Evolutionary conservation across 2,888 invertebrate species (phyloP).

Genomic region (Dryocosmus kuriphilus): DNA sequence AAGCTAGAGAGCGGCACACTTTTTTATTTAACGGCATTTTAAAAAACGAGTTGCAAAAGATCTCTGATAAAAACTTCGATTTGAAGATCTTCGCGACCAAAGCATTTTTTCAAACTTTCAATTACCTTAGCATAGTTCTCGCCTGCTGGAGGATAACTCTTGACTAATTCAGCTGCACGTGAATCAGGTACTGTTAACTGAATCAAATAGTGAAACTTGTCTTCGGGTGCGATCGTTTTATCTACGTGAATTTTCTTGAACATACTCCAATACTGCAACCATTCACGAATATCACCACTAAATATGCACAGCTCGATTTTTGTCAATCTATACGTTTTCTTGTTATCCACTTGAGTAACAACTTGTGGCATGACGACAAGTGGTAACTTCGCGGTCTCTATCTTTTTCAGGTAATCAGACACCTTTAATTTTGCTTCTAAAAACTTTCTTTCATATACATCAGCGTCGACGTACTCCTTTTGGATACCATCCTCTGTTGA

Average conservation of each 20-base stretch:
- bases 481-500: no score
- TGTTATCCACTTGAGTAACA: background rate
- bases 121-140: constrained; percentile 61
- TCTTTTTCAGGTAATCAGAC: no score
- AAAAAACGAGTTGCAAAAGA: constrained; percentile 62
- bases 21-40: no score
- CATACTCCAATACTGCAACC: constrained; percentile 60
- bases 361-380: no score
- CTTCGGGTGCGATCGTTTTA: constrained; percentile 40
- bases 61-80: constrained; percentile 64
- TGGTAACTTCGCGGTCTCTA: no score
- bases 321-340: background rate
- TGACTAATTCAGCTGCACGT: constrained; percentile 55
- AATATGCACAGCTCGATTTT: constrained; percentile 51
- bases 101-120: constrained; percentile 55
- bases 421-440: no score
- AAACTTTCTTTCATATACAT: no score
- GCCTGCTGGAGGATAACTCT: constrained; percentile 55
- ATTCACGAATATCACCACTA: constrained; percentile 40
- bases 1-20: no score
- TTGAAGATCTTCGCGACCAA: constrained; percentile 61
- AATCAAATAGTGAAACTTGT: constrained; percentile 61
- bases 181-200: constrained; percentile 50
- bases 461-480: no score
- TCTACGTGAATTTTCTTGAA: constrained; percentile 59